These are phyloP conservation scores for Aphodius sticticus DNA, from an alignment of 2,888 invertebrate genomes.

Conservation along the genomic window DNA sequence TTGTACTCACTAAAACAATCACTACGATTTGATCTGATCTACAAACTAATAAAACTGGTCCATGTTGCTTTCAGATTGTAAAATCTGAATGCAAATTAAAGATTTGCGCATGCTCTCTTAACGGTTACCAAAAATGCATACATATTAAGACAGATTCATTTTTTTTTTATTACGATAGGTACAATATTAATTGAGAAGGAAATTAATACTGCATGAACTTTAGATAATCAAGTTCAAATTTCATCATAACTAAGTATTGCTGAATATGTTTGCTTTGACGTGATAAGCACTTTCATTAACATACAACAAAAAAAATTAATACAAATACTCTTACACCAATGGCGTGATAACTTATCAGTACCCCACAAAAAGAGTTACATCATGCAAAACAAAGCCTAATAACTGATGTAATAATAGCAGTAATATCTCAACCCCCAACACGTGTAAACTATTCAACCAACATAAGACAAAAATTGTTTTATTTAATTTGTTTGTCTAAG, in stretches of 20 bases:
- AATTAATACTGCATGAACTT: not conserved
- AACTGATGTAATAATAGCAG: not conserved
- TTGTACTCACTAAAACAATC: too few relatives aligned
- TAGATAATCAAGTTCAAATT: not conserved
- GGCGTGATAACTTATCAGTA: not conserved
- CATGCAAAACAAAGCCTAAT: not conserved
- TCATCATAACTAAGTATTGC: not conserved
- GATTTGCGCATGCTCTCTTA: too few relatives aligned
- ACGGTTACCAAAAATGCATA: too few relatives aligned
- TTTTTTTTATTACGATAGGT: not conserved
- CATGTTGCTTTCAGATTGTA: too few relatives aligned
- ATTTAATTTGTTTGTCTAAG: too few relatives aligned
- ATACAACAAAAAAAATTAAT: not conserved
- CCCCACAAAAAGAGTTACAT: not conserved
- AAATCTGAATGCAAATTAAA: too few relatives aligned
- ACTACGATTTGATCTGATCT: too few relatives aligned
- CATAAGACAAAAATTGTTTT: too few relatives aligned
- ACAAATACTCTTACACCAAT: not conserved
- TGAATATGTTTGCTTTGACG: not conserved
- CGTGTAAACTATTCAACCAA: too few relatives aligned
- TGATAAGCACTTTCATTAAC: not conserved
- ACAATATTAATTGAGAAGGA: not conserved
- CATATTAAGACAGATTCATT: too few relatives aligned
- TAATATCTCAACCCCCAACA: too few relatives aligned
- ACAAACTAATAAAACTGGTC: too few relatives aligned